These are phyloP conservation scores for Catocala sponsa DNA, from an alignment of 2,888 invertebrate genomes.

Conservation along the genomic window DNA sequence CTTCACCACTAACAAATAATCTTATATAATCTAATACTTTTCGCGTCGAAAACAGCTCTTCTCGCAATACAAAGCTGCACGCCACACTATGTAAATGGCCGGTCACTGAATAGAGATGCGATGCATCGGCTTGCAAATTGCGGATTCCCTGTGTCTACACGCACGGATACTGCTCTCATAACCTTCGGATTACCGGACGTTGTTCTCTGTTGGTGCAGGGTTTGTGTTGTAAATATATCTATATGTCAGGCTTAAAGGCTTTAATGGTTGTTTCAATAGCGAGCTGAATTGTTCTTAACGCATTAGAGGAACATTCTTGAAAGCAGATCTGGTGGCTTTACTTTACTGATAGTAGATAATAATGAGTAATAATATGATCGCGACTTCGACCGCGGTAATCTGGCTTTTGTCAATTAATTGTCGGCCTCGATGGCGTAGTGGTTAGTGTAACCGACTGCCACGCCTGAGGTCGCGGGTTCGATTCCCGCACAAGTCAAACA, in stretches of 20 bases:
- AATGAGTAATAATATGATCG: too few species aligned
- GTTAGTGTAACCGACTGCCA: too few species aligned
- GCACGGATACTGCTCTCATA: constrained; percentile 39
- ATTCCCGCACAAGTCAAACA: too few species aligned
- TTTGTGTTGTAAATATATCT: constrained; percentile 11
- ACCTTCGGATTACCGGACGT: constrained; percentile 41
- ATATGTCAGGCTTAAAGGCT: neutral
- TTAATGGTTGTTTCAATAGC: neutral
- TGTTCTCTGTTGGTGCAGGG: constrained; percentile 22
- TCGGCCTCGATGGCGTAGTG: too few species aligned
- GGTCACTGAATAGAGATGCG: constrained; percentile 57
- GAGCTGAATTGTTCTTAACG: too few species aligned
- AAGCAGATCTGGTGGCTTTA: too few species aligned
- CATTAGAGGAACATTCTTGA: too few species aligned
- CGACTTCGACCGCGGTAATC: too few species aligned
- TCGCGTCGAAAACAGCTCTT: neutral
- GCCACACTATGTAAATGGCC: constrained; percentile 49
- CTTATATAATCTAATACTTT: constrained; percentile 1
- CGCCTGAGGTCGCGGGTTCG: too few species aligned
- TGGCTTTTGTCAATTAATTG: too few species aligned
- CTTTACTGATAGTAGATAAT: too few species aligned
- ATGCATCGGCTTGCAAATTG: constrained; percentile 65
- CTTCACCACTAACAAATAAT: neutral
- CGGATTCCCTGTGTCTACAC: constrained; percentile 53
- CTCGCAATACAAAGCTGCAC: constrained; percentile 21